Conservation (phyloP, 2,797 vertebrate species). For the Enteromius anoplus region DNA sequence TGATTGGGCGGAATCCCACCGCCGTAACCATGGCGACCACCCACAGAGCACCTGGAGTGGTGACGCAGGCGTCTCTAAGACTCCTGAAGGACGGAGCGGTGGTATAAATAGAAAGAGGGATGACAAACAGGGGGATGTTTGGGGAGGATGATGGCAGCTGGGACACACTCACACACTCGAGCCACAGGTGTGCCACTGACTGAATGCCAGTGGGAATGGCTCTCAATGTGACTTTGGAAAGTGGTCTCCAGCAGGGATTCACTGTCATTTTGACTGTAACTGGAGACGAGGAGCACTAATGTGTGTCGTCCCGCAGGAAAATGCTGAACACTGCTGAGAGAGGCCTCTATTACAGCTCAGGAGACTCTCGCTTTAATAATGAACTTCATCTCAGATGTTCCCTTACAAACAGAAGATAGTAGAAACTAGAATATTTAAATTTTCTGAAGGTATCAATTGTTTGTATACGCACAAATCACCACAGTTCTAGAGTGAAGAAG, state of each 20-base stretch:
- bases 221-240: slow-evolving; percentile 46
- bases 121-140: slow-evolving; percentile 45
- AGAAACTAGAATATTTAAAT: not conserved
- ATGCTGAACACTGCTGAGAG: not conserved
- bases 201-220: not conserved
- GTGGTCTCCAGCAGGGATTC: slow-evolving; percentile 4
- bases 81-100: slow-evolving; percentile 54
- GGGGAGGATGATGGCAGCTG: slow-evolving; percentile 49
- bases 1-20: slow-evolving; percentile 55
- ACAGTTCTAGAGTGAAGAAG: not conserved
- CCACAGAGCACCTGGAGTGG: slow-evolving; percentile 61
- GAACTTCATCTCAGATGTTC: not conserved
- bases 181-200: slow-evolving; percentile 46
- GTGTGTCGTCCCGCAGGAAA: slow-evolving; percentile 10
- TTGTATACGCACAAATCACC: not conserved
- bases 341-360: not conserved
- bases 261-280: slow-evolving; percentile 26
- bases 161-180: slow-evolving; percentile 12
- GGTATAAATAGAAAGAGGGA: slow-evolving; percentile 46
- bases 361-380: not conserved
- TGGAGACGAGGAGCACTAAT: slow-evolving; percentile 6
- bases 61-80: slow-evolving; percentile 52
- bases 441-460: not conserved
- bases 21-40: slow-evolving; percentile 58
- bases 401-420: not conserved